Base-by-base conservation (phyloP, 2,888 invertebrate genomes). In the Eueremaeus valkanovi region DNA sequence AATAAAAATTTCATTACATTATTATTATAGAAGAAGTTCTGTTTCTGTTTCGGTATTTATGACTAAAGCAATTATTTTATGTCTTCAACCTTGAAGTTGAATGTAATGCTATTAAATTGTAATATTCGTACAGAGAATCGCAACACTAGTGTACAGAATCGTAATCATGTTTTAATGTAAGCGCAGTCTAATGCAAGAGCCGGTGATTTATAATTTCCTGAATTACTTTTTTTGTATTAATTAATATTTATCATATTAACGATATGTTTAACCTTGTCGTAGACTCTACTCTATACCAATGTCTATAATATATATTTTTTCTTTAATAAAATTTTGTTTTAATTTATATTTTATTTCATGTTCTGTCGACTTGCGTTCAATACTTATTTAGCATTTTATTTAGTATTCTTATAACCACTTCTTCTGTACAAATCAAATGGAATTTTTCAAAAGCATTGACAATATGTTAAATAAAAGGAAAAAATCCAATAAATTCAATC, bases 31-130 rank as follows among this genome's bases (percentile, higher is more conserved):
- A 11, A 3, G 11, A 45, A 45, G 16, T 36, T 36, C 21, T 51
- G 51, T 9, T n/a, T n/a, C 33, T 36, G 16, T 66, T 36, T 36
- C 11, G 36, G 36, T 27, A 42, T 33, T 68, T 61, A 61, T 61
- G 61, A 31, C 3, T 27, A 3, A 63, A 63, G 68, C 68, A 68
- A 68, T 68, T 9, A 68, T 68, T 68, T 36, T 42, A 68, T 68
- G 68, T 68, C 40, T 68, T 42, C 42, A 68, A n/a, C 68, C 68
- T 68, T 68, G 68, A 68, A 68, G 68, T 61, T 24, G 68, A 68
- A 68, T 68, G 40, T n/a, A 68, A 42, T 68, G 68, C 68, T 42
- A 68, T 68, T 68, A 40, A 68, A 68, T 68, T 24, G 24, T 68
- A 68, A 68, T 68, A 31, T 27, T 63, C 45, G 18, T 45, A n/a